Evolutionary conservation across 2,113 vertebrate genomes (phyloP), one percentile per base, ranked within the genome.

Genomic region (Oenanthe oenanthe): DNA sequence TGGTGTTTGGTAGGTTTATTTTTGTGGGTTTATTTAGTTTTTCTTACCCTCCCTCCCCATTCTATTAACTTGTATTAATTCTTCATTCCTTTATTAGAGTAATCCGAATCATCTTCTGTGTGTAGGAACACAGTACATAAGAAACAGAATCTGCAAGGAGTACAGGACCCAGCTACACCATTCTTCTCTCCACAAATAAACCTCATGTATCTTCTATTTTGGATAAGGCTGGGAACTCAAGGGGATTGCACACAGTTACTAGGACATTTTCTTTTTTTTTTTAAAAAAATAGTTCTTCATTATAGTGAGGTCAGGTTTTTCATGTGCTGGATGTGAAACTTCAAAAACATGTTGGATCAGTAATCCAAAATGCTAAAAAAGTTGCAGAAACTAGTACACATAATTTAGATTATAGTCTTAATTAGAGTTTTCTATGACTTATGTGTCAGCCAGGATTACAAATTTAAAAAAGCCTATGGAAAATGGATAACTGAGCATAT

Each of bases 71-170:
- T 63, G 4, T 32, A 24, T 36, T 40, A 43, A 14, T 73, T 76
- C 68, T 70, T 65, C 3, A 31, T 54, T 90, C 13, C 14, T 91
- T 77, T 85, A 17, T 18, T 58, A 48, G 19, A 10, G 6, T 50
- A 88, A 65, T 6, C 2, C 21, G 76, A 72, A 53, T 45, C 3
- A 36, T 65, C 31, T 65, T 76, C 61, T 62, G 28, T 11, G 1
- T 9, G 4, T 21, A 62, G 58, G 29, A 63, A 12, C 28, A 22
- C 25, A 65, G 1, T 8, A 43, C 0, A 0, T 20, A 45, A 24
- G 62, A 78, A 71, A 17, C 34, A 78, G 78, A 78, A 29, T 54
- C 29, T 81, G 25, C 17, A n/a, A 74, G 45, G 36, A 74, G 25
- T 58, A 57, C 19, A 77, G 47, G 42, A 63, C 60, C 62, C 3